Percentiles rank a stretch among this genome's conserved stretches.
Evolutionary conservation across 2,797 vertebrate species (phyloP).

Genomic region (Poecilia gillii): DNA sequence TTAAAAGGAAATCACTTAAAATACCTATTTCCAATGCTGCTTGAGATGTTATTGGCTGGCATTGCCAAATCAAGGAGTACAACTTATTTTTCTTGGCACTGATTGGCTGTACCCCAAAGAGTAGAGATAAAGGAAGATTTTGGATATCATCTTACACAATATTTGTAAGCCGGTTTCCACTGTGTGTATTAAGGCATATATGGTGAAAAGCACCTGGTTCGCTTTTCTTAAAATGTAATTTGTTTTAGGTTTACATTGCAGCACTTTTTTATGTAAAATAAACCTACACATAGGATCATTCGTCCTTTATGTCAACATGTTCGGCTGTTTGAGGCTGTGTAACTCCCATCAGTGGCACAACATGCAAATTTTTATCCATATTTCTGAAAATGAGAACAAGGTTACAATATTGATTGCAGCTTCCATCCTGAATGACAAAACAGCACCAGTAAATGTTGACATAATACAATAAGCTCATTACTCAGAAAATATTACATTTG

Average conservation of each 20-base stretch:
- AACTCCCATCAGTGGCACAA: conserved; percentile 8
- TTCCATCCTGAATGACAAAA: conserved; percentile 64
- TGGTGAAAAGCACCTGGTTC: not conserved
- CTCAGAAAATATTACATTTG: conserved; percentile 79
- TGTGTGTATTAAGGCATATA: not conserved
- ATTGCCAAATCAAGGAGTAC: not conserved
- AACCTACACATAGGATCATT: conserved; percentile 11
- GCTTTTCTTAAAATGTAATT: not conserved
- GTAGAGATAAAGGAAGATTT: not conserved
- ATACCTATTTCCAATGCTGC: not conserved
- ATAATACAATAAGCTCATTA: conserved; percentile 78
- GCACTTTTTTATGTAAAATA: not conserved
- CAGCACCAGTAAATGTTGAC: conserved; percentile 62
- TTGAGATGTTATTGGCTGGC: not conserved
- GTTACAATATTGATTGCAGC: conserved; percentile 55
- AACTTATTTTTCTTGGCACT: not conserved
- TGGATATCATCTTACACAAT: not conserved
- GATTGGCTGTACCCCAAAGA: not conserved
- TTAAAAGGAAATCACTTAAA: too few species aligned
- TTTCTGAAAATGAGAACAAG: conserved; percentile 50
- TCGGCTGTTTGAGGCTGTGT: conserved; percentile 24
- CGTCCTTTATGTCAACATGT: conserved; percentile 25
- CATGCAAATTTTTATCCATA: conserved; percentile 48
- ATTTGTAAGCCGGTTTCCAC: not conserved
- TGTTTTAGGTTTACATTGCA: not conserved